Percentiles rank a stretch among this genome's conserved stretches.
Conservation (phyloP, 2,113 vertebrate species). For the Aviceda subcristata region DNA sequence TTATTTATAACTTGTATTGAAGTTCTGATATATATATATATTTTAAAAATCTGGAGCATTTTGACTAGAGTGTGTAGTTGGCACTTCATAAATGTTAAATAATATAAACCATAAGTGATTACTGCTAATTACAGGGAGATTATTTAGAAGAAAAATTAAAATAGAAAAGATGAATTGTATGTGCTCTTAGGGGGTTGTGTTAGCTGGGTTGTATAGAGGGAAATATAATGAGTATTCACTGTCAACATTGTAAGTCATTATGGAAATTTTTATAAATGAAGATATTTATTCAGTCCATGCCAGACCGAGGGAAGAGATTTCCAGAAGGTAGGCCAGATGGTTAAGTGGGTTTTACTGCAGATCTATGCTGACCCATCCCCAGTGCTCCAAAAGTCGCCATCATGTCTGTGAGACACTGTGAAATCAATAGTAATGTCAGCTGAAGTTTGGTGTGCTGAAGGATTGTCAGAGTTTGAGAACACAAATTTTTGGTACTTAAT, state of each 20-base stretch:
- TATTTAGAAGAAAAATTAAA: neutral
- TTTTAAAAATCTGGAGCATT: neutral
- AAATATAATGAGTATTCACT: neutral
- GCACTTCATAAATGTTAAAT: neutral
- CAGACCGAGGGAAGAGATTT: neutral
- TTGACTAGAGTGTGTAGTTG: neutral
- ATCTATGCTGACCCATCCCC: neutral
- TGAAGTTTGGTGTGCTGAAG: neutral
- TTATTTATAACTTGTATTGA: neutral
- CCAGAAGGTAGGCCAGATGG: constrained; percentile 56
- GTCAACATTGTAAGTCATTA: neutral
- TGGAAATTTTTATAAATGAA: constrained; percentile 37
- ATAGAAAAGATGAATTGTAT: neutral
- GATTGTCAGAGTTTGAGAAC: neutral
- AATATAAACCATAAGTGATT: neutral
- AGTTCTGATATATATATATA: neutral
- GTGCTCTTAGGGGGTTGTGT: neutral
- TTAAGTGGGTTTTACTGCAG: constrained; percentile 16
- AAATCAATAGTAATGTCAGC: neutral
- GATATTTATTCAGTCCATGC: constrained; percentile 6
- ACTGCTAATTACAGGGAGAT: neutral
- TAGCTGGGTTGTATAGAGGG: neutral
- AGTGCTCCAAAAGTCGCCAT: neutral
- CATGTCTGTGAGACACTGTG: neutral
- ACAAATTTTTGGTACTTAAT: neutral